Evolutionary conservation across 2,113 vertebrate genomes (phyloP).

Genomic region (Murina feae): DNA sequence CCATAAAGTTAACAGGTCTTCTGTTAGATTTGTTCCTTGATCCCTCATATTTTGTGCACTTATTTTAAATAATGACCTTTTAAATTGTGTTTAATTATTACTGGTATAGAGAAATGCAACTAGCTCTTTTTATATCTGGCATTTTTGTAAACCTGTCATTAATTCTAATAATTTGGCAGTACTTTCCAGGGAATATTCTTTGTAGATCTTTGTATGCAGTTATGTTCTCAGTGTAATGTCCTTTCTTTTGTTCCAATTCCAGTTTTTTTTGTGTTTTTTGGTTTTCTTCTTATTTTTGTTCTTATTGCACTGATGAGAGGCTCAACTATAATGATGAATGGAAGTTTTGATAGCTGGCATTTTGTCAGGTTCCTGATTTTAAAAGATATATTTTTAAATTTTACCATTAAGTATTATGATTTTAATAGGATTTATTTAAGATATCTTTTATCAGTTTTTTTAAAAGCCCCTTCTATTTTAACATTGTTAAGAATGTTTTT

Average conservation of each 20-base stretch:
- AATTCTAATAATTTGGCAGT: not conserved
- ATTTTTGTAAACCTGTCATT: not conserved
- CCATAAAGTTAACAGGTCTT: not conserved
- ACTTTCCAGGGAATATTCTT: not conserved
- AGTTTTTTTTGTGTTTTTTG: not conserved
- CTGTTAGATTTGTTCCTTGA: not conserved
- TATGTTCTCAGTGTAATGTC: not conserved
- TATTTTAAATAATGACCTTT: not conserved
- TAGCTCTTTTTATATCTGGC: not conserved
- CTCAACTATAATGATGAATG: not conserved
- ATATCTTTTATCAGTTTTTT: not conserved
- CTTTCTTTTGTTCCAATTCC: not conserved
- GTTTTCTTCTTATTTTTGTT: not conserved
- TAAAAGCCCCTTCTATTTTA: not conserved
- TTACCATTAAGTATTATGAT: constrained; percentile 2
- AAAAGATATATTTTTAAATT: constrained; percentile 9
- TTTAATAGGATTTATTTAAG: not conserved
- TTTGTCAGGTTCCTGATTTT: not conserved
- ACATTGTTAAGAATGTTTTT: not conserved
- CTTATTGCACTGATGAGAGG: not conserved
- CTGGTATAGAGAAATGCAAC: not conserved
- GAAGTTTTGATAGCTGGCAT: not conserved
- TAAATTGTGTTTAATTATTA: not conserved
- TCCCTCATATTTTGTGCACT: not conserved
- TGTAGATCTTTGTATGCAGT: not conserved